Base-by-base conservation (phyloP, 2,888 invertebrate species). In the Masnerella sp. region DNA sequence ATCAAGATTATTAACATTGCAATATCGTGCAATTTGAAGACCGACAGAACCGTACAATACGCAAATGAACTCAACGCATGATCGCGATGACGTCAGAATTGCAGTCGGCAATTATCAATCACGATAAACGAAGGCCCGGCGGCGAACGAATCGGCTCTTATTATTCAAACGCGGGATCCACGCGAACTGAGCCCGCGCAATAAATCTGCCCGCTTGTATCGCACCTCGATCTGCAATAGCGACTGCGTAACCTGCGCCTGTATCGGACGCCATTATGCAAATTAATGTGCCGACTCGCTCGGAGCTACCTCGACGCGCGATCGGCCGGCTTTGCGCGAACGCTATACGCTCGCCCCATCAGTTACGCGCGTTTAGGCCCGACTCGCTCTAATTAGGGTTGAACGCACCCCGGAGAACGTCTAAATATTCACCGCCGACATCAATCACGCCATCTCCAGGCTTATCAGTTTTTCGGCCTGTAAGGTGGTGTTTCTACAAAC, bases 241-340 rank as follows among this genome's bases (percentile, higher is more conserved):
- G 36, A 58, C 71, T 64, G 71, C 71, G 71, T 72, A 72, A 72
- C 64, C 49, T 32, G 71, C 65, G 17, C 59, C 61, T 45, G 62
- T 51, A 52, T 58, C 68, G 52, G 65, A 49, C 17, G 51, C 52
- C 67, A 45, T 74, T 74, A 74, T 74, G 74, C 62, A 74, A 74
- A 74, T 74, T 62, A 71, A 67, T 51, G 42, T 40, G 42, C 49
- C 49, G 42, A 8, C 54, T 74, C 54, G 42, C 67, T 56, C 49
- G 40, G 36, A 74, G 64, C 59, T 58, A 61, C 70, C 64, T 68
- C 20, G 52, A 54, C 54, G 56, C 62, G 47, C 7, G 67, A 58
- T 67, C 52, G 51, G 56, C 51, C 36, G 40, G 28, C 30, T 30
- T 38, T 30, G 14, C 45, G 45, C 30, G 18, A 25, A 38, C 58